Evolutionary conservation across 2,888 invertebrate species (phyloP), one percentile per base, ranked within the genome.

Genomic region (Apamea epomidion): DNA sequence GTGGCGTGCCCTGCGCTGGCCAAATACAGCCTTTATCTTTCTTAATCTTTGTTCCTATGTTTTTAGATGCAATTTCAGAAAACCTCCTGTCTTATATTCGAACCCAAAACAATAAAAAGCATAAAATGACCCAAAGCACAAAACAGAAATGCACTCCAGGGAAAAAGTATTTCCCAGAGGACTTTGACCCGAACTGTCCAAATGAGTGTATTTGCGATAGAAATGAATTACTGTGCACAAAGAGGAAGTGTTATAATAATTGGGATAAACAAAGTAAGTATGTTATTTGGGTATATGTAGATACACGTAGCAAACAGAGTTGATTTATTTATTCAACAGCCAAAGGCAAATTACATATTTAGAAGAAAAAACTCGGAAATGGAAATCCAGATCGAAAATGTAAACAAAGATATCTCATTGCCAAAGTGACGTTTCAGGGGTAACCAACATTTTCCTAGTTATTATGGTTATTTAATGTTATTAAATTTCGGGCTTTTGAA

Each of bases 121-220:
- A 21, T 5, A 64, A 48, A 76, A 29, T 32, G 48, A 21, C 8
- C 14, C n/a, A 16, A n/a, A 21, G 14, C 51, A 12, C 4, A 32
- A 67, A 42, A 16, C 48, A 25, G 5, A 67, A 5, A 58, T 85
- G 84, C 62, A 54, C 0, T 3, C 62, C 64, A 32, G 85, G 72
- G 0, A 67, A 72, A 25, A 62, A 0, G 2, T 84, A 81, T 37
- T 21, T n/a, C 0, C 78, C 73, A 2, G 42, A 75, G 0, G 58
- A 78, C 1, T 73, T 70, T 32, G 78, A 84, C 25, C 78, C 82
- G 3, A 25, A 73, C 0, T 85, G 84, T 21, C 82, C 82, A 6
- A 78, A 82, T 18, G 37, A 60, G 4, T 85, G 84, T 48, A 62
- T 86, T 70, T 85, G 84, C 58, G 86, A 85, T 29, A 58, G 21